Percentiles rank a stretch among this genome's conserved stretches.
phyloP scores from a whole-genome alignment of 2,797 vertebrate genomes.

The Glyptemys insculpta region DNA sequence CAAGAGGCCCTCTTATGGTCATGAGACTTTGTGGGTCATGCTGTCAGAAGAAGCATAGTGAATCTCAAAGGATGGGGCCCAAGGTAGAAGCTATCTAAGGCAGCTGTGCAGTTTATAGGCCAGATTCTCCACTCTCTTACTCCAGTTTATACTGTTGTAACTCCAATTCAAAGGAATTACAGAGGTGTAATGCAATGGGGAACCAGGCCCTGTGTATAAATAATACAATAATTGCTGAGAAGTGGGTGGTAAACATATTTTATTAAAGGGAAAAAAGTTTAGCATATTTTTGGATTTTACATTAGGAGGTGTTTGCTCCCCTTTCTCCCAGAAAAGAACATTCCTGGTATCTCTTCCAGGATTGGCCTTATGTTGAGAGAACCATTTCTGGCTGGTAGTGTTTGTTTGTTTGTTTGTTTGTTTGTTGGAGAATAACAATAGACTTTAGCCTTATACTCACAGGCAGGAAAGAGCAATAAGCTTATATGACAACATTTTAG shows the following conservation, averaged over 20 bases:
- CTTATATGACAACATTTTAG: background rate
- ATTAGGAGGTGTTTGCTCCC: background rate
- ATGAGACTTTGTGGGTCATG: background rate
- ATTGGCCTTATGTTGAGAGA: background rate
- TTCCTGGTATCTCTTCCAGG: background rate
- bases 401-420: background rate
- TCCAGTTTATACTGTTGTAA: background rate
- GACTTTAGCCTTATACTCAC: background rate
- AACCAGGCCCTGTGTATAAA: background rate
- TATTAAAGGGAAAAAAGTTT: background rate
- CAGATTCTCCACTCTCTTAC: background rate
- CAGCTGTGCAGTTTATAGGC: background rate
- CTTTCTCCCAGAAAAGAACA: background rate
- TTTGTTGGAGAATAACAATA: too few relatives aligned
- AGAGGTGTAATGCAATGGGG: background rate
- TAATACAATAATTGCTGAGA: background rate
- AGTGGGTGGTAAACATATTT: background rate
- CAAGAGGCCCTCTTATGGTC: background rate
- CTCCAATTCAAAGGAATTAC: background rate
- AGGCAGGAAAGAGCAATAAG: background rate
- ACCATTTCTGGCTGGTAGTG: background rate
- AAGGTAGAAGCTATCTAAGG: background rate
- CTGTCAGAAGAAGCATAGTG: background rate
- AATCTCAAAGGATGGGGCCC: background rate
- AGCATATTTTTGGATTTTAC: background rate